These are phyloP conservation scores for Cynoglossus semilaevis DNA, from an alignment of 2,113 vertebrate genomes.

Conservation along the genomic window DNA sequence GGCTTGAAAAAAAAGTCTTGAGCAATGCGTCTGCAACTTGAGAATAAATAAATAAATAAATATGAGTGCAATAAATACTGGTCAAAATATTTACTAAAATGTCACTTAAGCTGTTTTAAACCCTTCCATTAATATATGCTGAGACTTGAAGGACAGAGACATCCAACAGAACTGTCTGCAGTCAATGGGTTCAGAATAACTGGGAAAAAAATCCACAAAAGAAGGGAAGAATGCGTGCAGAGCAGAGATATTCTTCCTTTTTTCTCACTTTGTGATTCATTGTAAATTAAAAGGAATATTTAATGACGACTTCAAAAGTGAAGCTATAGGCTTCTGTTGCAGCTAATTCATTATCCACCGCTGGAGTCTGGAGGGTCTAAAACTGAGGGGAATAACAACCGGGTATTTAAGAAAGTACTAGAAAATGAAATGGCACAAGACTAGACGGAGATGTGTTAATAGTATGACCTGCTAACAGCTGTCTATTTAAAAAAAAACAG, in stretches of 20 bases:
- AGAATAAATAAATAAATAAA: constrained; percentile 25
- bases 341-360: constrained; percentile 38
- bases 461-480: too few relatives aligned
- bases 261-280: too few relatives aligned
- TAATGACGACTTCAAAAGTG: constrained; percentile 35
- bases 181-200: constrained; percentile 20
- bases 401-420: too few relatives aligned
- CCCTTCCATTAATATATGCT: neutral
- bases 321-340: constrained; percentile 2
- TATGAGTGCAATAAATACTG: neutral
- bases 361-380: constrained; percentile 12
- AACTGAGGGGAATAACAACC: constrained; percentile 1
- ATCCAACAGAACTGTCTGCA: constrained; percentile 10
- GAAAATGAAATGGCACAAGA: too few relatives aligned
- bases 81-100: neutral
- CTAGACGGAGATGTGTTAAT: too few relatives aligned
- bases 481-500: too few relatives aligned
- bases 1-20: constrained; percentile 35
- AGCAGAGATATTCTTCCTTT: constrained; percentile 9
- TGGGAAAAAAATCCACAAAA: constrained; percentile 15
- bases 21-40: constrained; percentile 25
- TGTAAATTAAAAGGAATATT: constrained; percentile 43
- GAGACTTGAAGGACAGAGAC: constrained; percentile 11
- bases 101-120: constrained; percentile 25
- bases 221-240: neutral